These are phyloP conservation scores for Mactra quadrangularis DNA, from an alignment of 1,140 invertebrate genomes.

Conservation along the genomic window DNA sequence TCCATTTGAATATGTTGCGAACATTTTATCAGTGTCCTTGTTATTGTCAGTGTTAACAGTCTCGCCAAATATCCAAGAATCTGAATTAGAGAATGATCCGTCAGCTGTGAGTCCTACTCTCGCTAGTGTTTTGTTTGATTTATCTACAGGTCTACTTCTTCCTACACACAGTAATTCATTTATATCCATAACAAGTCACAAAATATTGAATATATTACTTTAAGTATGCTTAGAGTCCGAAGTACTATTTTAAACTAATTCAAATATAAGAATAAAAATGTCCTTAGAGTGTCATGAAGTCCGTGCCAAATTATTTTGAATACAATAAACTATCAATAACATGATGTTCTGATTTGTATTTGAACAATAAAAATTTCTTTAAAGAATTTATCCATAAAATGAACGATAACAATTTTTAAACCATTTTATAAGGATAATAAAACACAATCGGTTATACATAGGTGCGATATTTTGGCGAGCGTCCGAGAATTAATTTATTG, in stretches of 20 bases:
- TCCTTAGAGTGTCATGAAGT: neutral
- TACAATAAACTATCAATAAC: conserved; percentile 8
- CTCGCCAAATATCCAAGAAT: too few species aligned
- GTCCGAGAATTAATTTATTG: conserved; percentile 12
- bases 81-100: too few species aligned
- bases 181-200: conserved; percentile 29
- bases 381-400: neutral
- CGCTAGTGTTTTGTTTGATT: too few species aligned
- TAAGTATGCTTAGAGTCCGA: conserved; percentile 3
- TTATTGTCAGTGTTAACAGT: too few species aligned
- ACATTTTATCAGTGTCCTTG: neutral
- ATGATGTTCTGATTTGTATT: conserved; percentile 1
- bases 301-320: conserved; percentile 15
- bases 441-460: neutral
- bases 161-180: conserved; percentile 42
- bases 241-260: conserved; percentile 4
- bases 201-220: neutral
- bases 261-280: conserved; percentile 1
- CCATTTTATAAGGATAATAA: neutral
- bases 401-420: neutral
- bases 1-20: neutral
- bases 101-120: too few species aligned
- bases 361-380: neutral
- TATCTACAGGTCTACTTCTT: neutral
- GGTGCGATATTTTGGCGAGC: conserved; percentile 5